phyloP scores from a whole-genome alignment of 1,140 invertebrate genomes.

The Manduca sexta region DNA sequence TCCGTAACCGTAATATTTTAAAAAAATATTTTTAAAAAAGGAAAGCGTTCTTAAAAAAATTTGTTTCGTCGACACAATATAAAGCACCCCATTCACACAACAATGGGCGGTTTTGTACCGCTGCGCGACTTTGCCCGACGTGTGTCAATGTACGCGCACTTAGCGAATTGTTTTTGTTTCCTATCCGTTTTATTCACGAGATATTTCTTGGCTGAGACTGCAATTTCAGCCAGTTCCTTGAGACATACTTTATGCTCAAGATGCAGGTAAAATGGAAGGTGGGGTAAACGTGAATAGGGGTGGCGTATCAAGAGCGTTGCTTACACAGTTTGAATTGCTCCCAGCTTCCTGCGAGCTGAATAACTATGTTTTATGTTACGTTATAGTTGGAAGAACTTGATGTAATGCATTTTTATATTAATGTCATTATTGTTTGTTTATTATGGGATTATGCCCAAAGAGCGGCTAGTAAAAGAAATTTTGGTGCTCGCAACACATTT shows the following conservation, averaged over 20 bases:
- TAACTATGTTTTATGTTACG: no score
- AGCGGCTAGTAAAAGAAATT: no score
- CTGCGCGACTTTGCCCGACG: slow-evolving; percentile 47
- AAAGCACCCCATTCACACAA: slow-evolving; percentile 59
- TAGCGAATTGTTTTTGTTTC: slow-evolving; percentile 62
- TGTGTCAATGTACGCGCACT: slow-evolving; percentile 66
- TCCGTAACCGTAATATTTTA: background rate
- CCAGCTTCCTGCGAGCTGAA: no score
- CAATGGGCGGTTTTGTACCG: slow-evolving; percentile 51
- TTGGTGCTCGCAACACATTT: no score
- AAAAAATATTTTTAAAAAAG: slow-evolving; percentile 38
- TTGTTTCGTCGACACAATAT: slow-evolving; percentile 48
- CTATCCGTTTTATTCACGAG: slow-evolving; percentile 39
- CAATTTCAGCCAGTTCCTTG: slow-evolving; percentile 54
- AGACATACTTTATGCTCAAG: slow-evolving; percentile 33
- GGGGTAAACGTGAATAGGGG: background rate
- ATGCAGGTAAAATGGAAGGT: slow-evolving; percentile 21
- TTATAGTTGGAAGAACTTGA: no score
- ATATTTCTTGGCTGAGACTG: slow-evolving; percentile 43
- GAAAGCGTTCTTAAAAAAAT: slow-evolving; percentile 64
- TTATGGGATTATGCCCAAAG: no score
- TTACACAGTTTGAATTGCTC: no score
- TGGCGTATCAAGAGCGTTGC: background rate
- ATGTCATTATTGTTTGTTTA: no score
- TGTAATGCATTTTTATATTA: no score